Conservation (phyloP, 2,113 vertebrate species). For the Chloroceryle aenea region DNA sequence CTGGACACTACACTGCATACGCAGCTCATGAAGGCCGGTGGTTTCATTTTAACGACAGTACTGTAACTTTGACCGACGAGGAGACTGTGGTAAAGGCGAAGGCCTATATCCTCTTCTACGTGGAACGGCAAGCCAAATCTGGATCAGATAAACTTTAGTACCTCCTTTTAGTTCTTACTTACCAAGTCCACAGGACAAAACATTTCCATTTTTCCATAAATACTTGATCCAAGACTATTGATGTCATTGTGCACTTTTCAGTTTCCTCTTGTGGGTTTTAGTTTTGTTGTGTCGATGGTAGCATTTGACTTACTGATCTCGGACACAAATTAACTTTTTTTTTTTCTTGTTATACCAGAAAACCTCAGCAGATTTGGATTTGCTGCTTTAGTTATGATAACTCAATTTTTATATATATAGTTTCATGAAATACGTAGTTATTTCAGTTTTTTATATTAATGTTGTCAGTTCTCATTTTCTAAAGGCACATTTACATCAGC, state of each 20-base stretch:
- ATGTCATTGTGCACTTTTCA: slow-evolving; percentile 85
- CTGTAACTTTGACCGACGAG: slow-evolving; percentile 91
- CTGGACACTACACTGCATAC: slow-evolving; percentile 96
- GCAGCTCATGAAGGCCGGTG: slow-evolving; percentile 89
- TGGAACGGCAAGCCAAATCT: slow-evolving; percentile 83
- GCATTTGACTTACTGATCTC: slow-evolving; percentile 76
- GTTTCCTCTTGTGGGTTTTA: slow-evolving; percentile 78
- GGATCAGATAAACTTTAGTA: slow-evolving; percentile 82
- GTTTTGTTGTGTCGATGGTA: slow-evolving; percentile 78
- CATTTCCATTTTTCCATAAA: slow-evolving; percentile 80
- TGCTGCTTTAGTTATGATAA: slow-evolving; percentile 84
- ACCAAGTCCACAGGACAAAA: slow-evolving; percentile 73
- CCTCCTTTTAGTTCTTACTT: slow-evolving; percentile 66
- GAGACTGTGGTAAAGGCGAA: slow-evolving; percentile 94
- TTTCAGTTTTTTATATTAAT: slow-evolving; percentile 77
- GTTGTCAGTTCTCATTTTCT: slow-evolving; percentile 73
- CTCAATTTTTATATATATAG: slow-evolving; percentile 78
- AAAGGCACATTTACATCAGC: slow-evolving; percentile 77
- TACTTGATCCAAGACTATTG: slow-evolving; percentile 83
- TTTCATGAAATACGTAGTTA: slow-evolving; percentile 74
- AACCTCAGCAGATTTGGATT: slow-evolving; percentile 83
- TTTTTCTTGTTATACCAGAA: slow-evolving; percentile 77
- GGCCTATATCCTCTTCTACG: slow-evolving; percentile 97
- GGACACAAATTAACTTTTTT: slow-evolving; percentile 77
- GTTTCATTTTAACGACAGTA: slow-evolving; percentile 99